Evolutionary conservation across 2,113 vertebrate species (phyloP), one percentile per base, ranked within the genome.

Genomic region (Apistogramma diplotaenia): DNA sequence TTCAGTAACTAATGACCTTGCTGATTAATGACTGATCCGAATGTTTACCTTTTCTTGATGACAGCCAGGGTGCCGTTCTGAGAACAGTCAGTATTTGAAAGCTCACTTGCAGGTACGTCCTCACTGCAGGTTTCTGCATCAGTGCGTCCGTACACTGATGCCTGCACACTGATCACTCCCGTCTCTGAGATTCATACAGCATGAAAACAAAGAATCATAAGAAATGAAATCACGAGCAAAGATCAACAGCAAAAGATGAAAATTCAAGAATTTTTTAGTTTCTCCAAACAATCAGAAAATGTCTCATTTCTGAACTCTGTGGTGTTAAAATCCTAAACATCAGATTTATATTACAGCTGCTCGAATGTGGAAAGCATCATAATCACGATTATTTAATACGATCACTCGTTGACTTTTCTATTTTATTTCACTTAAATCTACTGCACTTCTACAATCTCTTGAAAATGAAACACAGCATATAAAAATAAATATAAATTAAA

Each of bases 51-150:
- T 16, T 9, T 53, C 56, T 23, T 57, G 49, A 89, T 6, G 60
- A 57, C 18, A 2, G 75, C 67, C 5, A 31, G 4, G 0, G 37
- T 21, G 5, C 59, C 65, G 1, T 3, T 2, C 74, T 58, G 43
- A 18, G 76, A 60, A 18, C 88, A 85, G 1, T 37, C 1, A 23
- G 67, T 85, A 12, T 87, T 71, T 33, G 23, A 1, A 3, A 85
- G 35, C 55, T 87, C 31, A 0, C 19, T 4, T 27, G 35, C 2
- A 10, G 73, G 56, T n/a, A 15, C 27, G 1, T 77, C 88, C 27
- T 76, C 55, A 13, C 76, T 80, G 82, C 88, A 89, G 35, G 59
- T 78, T 35, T 59, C 10, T 2, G 6, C 16, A 77, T 87, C 59
- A 23, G 7, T 4, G 5, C 83, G 77, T 53, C 88, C 82, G 2